Evolutionary conservation across 2,797 vertebrate genomes (phyloP).

Genomic region (Rhincodon typus): DNA sequence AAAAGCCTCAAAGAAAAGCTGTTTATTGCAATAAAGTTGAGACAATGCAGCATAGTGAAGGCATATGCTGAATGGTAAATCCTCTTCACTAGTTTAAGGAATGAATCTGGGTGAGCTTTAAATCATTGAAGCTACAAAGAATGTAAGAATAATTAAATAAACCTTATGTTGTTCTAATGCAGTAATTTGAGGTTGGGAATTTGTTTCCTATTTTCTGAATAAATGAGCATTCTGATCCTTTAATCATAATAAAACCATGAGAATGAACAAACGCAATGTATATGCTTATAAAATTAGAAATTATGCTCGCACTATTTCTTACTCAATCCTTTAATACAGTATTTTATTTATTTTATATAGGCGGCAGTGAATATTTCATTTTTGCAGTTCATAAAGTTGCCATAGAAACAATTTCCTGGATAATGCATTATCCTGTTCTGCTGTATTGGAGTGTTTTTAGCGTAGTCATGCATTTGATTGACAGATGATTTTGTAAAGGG

Average conservation of each 20-base stretch:
- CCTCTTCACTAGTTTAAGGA: background rate
- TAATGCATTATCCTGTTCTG: constrained; percentile 54
- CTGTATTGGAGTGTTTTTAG: constrained; percentile 49
- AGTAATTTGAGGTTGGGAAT: background rate
- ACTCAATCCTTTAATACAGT: background rate
- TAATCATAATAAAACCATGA: background rate
- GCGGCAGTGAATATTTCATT: constrained; percentile 46
- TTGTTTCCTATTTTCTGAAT: background rate
- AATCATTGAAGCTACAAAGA: background rate
- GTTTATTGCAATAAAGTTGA: no score
- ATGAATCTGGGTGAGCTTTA: background rate
- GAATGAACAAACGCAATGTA: background rate
- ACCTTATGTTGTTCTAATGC: background rate
- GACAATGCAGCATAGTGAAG: background rate
- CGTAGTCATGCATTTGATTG: constrained; percentile 49
- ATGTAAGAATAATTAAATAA: background rate
- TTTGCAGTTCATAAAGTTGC: constrained; percentile 52
- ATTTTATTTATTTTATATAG: constrained; percentile 43
- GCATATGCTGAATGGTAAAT: background rate
- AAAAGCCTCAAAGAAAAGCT: no score
- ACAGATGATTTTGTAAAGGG: constrained; percentile 50
- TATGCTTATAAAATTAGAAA: background rate
- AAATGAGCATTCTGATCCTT: background rate
- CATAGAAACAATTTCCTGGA: constrained; percentile 60
- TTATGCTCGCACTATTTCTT: background rate